phyloP scores from a whole-genome alignment of 2,113 vertebrate species.

The Lanius collurio region DNA sequence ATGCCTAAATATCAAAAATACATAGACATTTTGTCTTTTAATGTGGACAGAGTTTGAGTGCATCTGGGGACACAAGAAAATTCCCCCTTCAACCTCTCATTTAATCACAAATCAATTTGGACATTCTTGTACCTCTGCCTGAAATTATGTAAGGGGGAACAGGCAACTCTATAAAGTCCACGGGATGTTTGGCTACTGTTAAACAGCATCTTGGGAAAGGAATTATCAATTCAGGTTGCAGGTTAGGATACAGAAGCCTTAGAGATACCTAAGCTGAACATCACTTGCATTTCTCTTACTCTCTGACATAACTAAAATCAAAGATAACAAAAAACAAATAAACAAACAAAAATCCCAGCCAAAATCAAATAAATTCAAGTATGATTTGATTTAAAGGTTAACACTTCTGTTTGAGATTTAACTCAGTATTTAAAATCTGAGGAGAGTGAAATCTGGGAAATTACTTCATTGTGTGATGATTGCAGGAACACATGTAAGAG shows the following conservation, averaged over 20 bases:
- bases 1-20: background rate
- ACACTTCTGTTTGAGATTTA: background rate
- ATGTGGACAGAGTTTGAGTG: background rate
- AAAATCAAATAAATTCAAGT: background rate
- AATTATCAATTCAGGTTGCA: background rate
- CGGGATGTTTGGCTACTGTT: background rate
- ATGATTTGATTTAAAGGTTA: background rate
- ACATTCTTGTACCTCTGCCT: background rate
- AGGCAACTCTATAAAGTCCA: background rate
- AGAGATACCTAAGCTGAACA: background rate
- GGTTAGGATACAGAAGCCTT: background rate
- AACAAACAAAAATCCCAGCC: background rate
- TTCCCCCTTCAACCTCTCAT: background rate
- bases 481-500: slow-evolving; percentile 43
- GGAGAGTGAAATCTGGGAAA: background rate
- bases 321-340: background rate
- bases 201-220: background rate
- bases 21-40: background rate
- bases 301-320: background rate
- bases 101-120: background rate
- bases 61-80: background rate
- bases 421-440: background rate
- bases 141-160: background rate
- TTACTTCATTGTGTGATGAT: background rate
- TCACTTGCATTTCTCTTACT: background rate